Percentiles rank a stretch among this genome's conserved stretches.
Evolutionary conservation across 35 echinoderm and acorn worm genomes (phyloP).

Genomic region (Lytechinus variegatus): DNA sequence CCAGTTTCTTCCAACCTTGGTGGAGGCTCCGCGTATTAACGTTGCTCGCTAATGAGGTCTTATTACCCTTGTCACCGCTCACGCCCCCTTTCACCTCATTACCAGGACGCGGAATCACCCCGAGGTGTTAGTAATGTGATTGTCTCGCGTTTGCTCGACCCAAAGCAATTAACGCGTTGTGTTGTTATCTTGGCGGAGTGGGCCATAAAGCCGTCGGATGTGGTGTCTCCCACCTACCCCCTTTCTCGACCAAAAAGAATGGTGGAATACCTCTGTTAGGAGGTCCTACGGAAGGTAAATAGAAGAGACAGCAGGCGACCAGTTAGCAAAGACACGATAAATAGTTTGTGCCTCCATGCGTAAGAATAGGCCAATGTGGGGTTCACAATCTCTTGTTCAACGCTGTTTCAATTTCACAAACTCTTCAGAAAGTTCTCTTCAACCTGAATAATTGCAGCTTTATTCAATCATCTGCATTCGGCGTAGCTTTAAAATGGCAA

Average conservation of each 20-base stretch:
- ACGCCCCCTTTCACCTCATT: slow-evolving; percentile 53
- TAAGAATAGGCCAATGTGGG: not conserved
- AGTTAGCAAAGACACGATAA: not conserved
- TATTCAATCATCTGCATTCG: too few relatives aligned
- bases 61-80: not conserved
- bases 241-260: not conserved
- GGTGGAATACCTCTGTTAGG: not conserved
- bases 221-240: not conserved
- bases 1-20: not conserved
- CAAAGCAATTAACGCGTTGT: slow-evolving; percentile 50
- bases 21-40: not conserved
- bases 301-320: not conserved
- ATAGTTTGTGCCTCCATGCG: slow-evolving; percentile 16
- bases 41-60: slow-evolving; percentile 14
- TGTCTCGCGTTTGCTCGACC: slow-evolving; percentile 44
- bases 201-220: not conserved
- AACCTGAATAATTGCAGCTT: not conserved
- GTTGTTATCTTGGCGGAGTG: slow-evolving; percentile 21
- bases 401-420: not conserved
- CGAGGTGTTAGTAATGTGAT: slow-evolving; percentile 52
- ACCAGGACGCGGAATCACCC: slow-evolving; percentile 33
- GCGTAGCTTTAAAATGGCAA: too few relatives aligned
- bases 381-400: slow-evolving; percentile 12
- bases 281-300: not conserved
- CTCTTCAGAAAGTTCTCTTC: not conserved